Evolutionary conservation across 2,888 invertebrate species (phyloP).

Genomic region (Minunthozetes semirufus): DNA sequence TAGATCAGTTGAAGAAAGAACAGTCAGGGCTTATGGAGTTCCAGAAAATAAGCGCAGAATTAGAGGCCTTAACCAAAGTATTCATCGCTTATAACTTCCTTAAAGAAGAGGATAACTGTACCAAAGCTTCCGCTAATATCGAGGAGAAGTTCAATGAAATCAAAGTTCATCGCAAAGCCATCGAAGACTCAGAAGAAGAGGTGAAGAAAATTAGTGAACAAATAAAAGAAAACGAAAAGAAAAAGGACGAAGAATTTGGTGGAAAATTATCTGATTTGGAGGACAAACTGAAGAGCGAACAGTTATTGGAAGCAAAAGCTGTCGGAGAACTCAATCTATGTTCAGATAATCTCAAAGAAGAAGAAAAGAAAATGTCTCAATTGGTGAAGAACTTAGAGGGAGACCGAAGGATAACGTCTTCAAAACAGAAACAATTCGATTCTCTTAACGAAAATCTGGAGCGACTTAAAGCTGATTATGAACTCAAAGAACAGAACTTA

Average conservation of each 20-base stretch:
- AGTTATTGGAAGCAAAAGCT: constrained; percentile 62
- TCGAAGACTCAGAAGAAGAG: constrained; percentile 55
- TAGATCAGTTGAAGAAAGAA: constrained; percentile 77
- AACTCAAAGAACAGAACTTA: constrained; percentile 61
- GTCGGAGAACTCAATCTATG: constrained; percentile 59
- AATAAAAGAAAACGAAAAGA: constrained; percentile 58
- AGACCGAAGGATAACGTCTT: constrained; percentile 43
- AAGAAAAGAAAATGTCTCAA: constrained; percentile 62
- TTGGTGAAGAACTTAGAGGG: constrained; percentile 56
- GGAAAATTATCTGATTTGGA: constrained; percentile 61
- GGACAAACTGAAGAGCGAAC: constrained; percentile 57
- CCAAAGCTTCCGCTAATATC: constrained; percentile 46
- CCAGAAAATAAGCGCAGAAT: constrained; percentile 71
- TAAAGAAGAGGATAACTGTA: constrained; percentile 49
- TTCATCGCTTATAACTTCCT: constrained; percentile 66
- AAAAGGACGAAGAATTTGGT: constrained; percentile 62
- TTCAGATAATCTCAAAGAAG: constrained; percentile 60
- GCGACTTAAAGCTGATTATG: constrained; percentile 61
- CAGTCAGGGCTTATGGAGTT: constrained; percentile 75
- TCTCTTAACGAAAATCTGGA: constrained; percentile 58
- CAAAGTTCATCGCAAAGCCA: constrained; percentile 50
- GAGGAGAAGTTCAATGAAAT: constrained; percentile 27
- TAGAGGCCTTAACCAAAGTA: constrained; percentile 70
- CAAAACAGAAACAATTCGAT: constrained; percentile 47
- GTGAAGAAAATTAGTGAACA: constrained; percentile 47